Percentiles rank a stretch among this genome's conserved stretches.
These are phyloP conservation scores for Odontocolon sp. DNA, from an alignment of 2,888 invertebrate species.

Conservation along the genomic window DNA sequence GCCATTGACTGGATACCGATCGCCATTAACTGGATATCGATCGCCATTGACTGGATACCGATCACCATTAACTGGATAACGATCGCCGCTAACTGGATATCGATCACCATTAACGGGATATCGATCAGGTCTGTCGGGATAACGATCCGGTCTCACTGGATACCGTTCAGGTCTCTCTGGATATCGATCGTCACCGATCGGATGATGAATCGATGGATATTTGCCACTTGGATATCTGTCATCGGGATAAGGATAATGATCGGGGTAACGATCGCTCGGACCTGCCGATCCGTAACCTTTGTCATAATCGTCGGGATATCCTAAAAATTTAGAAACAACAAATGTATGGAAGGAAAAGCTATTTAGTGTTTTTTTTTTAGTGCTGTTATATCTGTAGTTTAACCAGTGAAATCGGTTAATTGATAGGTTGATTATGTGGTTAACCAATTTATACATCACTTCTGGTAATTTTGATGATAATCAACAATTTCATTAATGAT, in stretches of 20 bases:
- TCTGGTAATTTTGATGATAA: no score
- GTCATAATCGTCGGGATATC: constrained; percentile 75
- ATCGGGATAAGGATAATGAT: constrained; percentile 66
- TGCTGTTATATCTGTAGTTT: no score
- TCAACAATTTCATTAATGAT: no score
- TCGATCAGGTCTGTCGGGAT: constrained; percentile 68
- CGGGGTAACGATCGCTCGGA: constrained; percentile 60
- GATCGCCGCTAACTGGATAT: constrained; percentile 68
- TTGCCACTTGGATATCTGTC: constrained; percentile 70
- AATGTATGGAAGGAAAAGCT: no score
- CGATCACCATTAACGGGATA: constrained; percentile 78
- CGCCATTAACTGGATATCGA: constrained; percentile 79
- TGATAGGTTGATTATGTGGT: no score
- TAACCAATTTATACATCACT: no score
- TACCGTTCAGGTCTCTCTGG: constrained; percentile 75
- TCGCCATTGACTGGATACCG: constrained; percentile 74
- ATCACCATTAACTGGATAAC: constrained; percentile 69
- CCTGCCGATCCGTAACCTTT: constrained; percentile 69
- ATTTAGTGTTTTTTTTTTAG: no score
- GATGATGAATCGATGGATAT: constrained; percentile 61
- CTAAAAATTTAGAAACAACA: constrained; percentile 54
- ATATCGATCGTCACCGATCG: constrained; percentile 78
- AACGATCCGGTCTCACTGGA: constrained; percentile 70
- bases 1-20: constrained; percentile 73
- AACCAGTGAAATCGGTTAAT: no score